Percentiles rank a stretch among this genome's conserved stretches.
These are phyloP conservation scores for Parascotia fuliginaria DNA, from an alignment of 2,888 invertebrate genomes.

Conservation along the genomic window DNA sequence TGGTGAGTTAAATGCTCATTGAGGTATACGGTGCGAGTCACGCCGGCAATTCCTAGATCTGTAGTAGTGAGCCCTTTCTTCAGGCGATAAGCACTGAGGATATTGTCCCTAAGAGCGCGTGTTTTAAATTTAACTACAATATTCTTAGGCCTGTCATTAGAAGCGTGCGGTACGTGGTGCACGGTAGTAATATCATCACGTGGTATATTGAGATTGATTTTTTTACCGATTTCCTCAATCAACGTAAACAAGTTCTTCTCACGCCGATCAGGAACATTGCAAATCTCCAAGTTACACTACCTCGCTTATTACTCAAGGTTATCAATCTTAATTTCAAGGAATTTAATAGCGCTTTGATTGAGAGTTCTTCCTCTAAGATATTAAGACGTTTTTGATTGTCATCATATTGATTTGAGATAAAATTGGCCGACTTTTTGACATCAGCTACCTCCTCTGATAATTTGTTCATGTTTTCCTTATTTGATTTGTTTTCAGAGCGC, in stretches of 20 bases:
- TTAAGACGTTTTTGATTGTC: neutral
- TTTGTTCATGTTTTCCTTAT: neutral
- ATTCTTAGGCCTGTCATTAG: constrained; percentile 4
- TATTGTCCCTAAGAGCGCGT: constrained; percentile 3
- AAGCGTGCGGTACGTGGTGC: constrained; percentile 6
- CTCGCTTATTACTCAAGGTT: neutral
- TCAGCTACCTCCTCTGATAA: neutral
- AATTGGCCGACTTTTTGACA: neutral
- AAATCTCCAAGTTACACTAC: neutral
- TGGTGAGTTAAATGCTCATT: constrained; percentile 5
- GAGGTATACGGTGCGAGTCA: neutral
- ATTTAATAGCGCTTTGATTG: neutral
- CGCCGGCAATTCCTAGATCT: neutral
- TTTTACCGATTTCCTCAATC: neutral
- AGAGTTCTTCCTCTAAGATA: neutral
- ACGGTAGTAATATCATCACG: neutral
- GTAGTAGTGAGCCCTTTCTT: neutral
- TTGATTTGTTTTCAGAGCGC: neutral
- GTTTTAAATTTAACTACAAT: constrained; percentile 3
- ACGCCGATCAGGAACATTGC: neutral
- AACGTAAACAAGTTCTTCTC: neutral
- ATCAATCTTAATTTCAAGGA: neutral
- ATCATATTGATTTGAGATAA: neutral
- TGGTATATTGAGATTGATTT: neutral
- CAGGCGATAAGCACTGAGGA: neutral